Percentiles rank a stretch among this genome's conserved stretches.
phyloP scores from a whole-genome alignment of 2,888 invertebrate genomes.

The Danaus chrysippus region DNA sequence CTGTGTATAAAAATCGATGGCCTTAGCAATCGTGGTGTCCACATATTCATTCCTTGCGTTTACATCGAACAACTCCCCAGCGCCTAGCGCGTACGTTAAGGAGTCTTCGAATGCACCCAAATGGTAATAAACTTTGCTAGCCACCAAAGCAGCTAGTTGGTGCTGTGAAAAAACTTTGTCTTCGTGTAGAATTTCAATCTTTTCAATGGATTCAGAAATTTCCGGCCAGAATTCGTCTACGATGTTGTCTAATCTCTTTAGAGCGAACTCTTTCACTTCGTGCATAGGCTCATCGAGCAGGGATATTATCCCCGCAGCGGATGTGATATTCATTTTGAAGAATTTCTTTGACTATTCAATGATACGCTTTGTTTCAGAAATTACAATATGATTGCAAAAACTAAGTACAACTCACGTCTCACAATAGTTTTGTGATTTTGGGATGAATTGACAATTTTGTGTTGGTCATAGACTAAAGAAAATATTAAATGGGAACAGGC shows the following conservation, averaged over 20 bases:
- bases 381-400: slow-evolving; percentile 33
- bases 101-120: slow-evolving; percentile 98
- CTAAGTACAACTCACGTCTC: slow-evolving; percentile 38
- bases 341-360: slow-evolving; percentile 10
- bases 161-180: slow-evolving; percentile 93
- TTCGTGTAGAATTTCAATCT: slow-evolving; percentile 98
- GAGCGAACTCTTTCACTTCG: slow-evolving; percentile 95
- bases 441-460: slow-evolving; percentile 73
- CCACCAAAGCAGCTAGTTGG: slow-evolving; percentile 96
- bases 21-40: slow-evolving; percentile 97
- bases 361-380: slow-evolving; percentile 6
- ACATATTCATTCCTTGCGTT: slow-evolving; percentile 97
- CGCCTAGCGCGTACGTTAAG: slow-evolving; percentile 97
- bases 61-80: slow-evolving; percentile 96
- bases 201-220: slow-evolving; percentile 98
- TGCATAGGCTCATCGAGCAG: slow-evolving; percentile 96
- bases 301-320: slow-evolving; percentile 94
- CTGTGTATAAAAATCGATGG: slow-evolving; percentile 97
- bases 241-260: slow-evolving; percentile 94
- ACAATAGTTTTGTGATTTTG: slow-evolving; percentile 32
- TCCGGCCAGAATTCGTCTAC: slow-evolving; percentile 99
- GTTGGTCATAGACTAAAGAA: slow-evolving; percentile 39
- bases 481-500: slow-evolving; percentile 1
- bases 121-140: slow-evolving; percentile 99
- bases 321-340: slow-evolving; percentile 72